Percentiles rank a stretch among this genome's conserved stretches.
These are phyloP conservation scores for Myoxocephalus aenaeus DNA, from an alignment of 2,797 vertebrate species.

Conservation along the genomic window DNA sequence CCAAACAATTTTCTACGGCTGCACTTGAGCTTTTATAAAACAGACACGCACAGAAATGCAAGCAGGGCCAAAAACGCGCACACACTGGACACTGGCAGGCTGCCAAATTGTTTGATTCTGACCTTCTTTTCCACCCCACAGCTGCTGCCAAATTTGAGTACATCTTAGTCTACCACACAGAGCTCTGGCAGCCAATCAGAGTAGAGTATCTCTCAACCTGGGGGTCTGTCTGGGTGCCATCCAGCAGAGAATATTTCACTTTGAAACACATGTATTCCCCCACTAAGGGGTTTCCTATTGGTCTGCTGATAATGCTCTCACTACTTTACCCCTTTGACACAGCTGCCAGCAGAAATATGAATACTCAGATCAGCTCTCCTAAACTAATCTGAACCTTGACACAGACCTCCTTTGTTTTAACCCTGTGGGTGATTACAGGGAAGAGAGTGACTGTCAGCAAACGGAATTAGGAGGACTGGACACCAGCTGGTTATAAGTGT, in stretches of 20 bases:
- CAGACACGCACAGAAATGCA: slow-evolving; percentile 18
- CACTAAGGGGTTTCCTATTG: slow-evolving; percentile 4
- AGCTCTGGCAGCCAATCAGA: slow-evolving; percentile 58
- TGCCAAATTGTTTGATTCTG: slow-evolving; percentile 67
- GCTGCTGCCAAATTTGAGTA: slow-evolving; percentile 75
- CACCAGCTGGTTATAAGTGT: slow-evolving; percentile 54
- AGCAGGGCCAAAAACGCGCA: slow-evolving; percentile 16
- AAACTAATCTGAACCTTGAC: slow-evolving; percentile 54
- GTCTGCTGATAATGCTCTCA: slow-evolving; percentile 13
- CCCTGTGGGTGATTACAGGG: slow-evolving; percentile 31
- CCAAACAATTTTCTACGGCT: slow-evolving; percentile 55
- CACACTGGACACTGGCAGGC: slow-evolving; percentile 28
- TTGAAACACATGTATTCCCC: slow-evolving; percentile 50
- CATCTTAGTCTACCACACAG: slow-evolving; percentile 51
- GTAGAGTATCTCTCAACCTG: slow-evolving; percentile 39
- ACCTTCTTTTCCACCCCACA: slow-evolving; percentile 77
- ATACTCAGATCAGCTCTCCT: slow-evolving; percentile 10
- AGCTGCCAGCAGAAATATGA: slow-evolving; percentile 48
- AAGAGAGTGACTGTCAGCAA: slow-evolving; percentile 45
- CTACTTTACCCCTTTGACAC: slow-evolving; percentile 18
- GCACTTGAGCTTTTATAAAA: slow-evolving; percentile 40
- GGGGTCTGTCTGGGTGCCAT: slow-evolving; percentile 46
- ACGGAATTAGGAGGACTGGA: slow-evolving; percentile 33
- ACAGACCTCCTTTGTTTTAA: slow-evolving; percentile 49
- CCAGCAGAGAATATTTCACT: slow-evolving; percentile 50